These are phyloP conservation scores for Crenichthys baileyi DNA, from an alignment of 2,797 vertebrate genomes.

Conservation along the genomic window DNA sequence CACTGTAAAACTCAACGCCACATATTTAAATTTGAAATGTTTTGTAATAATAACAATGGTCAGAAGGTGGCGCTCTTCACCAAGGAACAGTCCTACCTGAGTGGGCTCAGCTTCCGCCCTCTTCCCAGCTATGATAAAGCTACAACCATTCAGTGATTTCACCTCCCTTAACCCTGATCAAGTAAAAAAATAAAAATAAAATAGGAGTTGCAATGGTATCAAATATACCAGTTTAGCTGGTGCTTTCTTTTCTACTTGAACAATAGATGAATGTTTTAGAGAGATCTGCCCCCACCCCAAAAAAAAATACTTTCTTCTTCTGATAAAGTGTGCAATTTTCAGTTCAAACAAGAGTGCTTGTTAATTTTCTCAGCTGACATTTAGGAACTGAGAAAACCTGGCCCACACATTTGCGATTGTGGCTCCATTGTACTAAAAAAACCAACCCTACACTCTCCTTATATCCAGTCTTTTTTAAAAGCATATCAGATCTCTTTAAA, in stretches of 20 bases:
- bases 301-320: not conserved
- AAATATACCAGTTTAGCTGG: not conserved
- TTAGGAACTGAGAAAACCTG: slow-evolving; percentile 12
- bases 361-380: slow-evolving; percentile 21
- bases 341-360: not conserved
- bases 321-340: not conserved
- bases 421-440: slow-evolving; percentile 2
- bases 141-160: slow-evolving; percentile 53
- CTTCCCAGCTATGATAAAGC: slow-evolving; percentile 54
- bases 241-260: not conserved
- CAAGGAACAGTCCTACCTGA: slow-evolving; percentile 52
- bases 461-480: not conserved
- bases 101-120: slow-evolving; percentile 13
- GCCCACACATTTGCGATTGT: slow-evolving; percentile 20
- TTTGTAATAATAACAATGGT: not conserved
- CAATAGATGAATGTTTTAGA: not conserved
- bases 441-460: not conserved
- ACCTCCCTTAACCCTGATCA: slow-evolving; percentile 73
- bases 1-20: not conserved
- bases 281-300: not conserved
- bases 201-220: not conserved
- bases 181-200: slow-evolving; percentile 46
- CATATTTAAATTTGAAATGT: not conserved
- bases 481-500: not conserved
- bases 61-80: slow-evolving; percentile 79